Evolutionary conservation across 2,888 invertebrate genomes (phyloP).

Genomic region (Sphaeridia pumilis): DNA sequence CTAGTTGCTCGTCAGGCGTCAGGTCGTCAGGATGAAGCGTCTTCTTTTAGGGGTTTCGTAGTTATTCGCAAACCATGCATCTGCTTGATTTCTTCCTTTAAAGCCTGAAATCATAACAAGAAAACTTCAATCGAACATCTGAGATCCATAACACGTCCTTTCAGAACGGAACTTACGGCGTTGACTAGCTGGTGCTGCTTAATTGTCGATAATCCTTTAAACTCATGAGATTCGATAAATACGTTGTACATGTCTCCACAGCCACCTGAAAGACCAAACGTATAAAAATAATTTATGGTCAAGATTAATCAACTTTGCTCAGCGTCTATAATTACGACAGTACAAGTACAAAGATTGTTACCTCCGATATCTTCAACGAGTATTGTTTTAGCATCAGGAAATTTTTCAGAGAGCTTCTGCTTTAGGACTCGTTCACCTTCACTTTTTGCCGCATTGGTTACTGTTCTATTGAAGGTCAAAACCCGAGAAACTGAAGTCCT

Average conservation of each 20-base stretch:
- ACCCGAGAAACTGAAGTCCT: too few species aligned
- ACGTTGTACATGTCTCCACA: conserved; percentile 73
- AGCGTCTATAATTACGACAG: background rate
- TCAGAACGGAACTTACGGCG: conserved; percentile 41
- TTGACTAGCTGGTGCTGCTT: conserved; percentile 65
- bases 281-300: too few species aligned
- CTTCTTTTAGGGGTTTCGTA: conserved; percentile 45
- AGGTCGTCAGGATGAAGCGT: background rate
- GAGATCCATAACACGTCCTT: conserved; percentile 2
- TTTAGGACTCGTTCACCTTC: conserved; percentile 41
- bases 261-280: conserved; percentile 47
- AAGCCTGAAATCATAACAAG: conserved; percentile 43
- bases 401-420: conserved; percentile 41
- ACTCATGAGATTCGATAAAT: conserved; percentile 55
- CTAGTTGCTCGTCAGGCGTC: background rate
- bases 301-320: background rate
- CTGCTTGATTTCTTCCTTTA: conserved; percentile 63
- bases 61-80: conserved; percentile 74
- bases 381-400: conserved; percentile 53
- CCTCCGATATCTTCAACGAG: conserved; percentile 58
- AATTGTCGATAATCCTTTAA: conserved; percentile 54
- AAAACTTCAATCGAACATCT: conserved; percentile 11
- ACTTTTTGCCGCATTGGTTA: too few species aligned
- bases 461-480: conserved; percentile 9
- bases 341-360: conserved; percentile 31